phyloP scores from a whole-genome alignment of 2,888 invertebrate species.

The Zele albiditarsus region DNA sequence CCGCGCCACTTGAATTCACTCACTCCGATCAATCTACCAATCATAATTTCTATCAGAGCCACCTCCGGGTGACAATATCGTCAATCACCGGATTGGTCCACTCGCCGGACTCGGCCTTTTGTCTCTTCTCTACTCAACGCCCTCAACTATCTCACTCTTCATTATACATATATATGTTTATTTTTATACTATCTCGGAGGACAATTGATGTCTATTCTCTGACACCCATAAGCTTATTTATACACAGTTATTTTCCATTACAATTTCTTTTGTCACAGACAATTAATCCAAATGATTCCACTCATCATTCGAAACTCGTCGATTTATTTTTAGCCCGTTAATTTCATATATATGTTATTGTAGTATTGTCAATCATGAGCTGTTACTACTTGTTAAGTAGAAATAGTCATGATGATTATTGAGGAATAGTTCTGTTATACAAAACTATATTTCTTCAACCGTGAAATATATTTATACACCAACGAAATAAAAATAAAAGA shows the following conservation, averaged over 20 bases:
- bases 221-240: conserved; percentile 12
- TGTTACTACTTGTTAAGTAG: no score
- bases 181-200: not conserved
- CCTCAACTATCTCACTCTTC: conserved; percentile 39
- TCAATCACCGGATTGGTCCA: conserved; percentile 58
- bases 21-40: conserved; percentile 66
- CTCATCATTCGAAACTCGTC: not conserved
- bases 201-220: conserved; percentile 30
- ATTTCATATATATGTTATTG: not conserved
- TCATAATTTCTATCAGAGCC: conserved; percentile 73
- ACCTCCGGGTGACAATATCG: conserved; percentile 72
- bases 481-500: not conserved
- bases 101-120: conserved; percentile 47
- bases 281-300: not conserved
- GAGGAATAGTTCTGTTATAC: no score
- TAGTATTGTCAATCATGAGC: not conserved
- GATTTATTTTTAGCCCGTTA: not conserved
- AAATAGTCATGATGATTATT: no score
- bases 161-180: not conserved
- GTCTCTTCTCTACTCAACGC: conserved; percentile 50
- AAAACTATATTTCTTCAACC: no score
- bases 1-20: conserved; percentile 51
- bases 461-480: no score
- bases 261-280: conserved; percentile 1
- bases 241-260: conserved; percentile 26